A percentile compares a stretch with the other conserved stretches of the same genome.
These are phyloP conservation scores for Rhinophrynus dorsalis DNA, from an alignment of 2,797 vertebrate species.

Conservation along the genomic window DNA sequence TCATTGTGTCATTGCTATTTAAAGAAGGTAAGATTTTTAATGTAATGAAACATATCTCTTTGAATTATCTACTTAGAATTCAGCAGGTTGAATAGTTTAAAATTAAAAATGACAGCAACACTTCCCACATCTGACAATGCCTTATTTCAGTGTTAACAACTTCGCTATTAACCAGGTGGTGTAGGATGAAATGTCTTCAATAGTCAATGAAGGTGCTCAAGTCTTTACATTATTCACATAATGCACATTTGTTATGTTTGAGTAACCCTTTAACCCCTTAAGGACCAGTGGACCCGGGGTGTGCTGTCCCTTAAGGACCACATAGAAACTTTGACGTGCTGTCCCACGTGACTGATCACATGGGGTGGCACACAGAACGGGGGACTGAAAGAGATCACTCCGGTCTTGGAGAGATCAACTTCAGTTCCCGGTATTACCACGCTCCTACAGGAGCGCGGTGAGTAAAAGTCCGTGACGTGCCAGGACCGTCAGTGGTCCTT, in stretches of 20 bases:
- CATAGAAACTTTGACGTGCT: too few species aligned
- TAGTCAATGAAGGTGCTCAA: not conserved
- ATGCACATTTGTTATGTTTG: not conserved
- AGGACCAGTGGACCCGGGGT: too few species aligned
- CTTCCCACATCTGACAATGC: constrained; percentile 8
- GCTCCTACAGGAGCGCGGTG: too few species aligned
- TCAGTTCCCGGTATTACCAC: too few species aligned
- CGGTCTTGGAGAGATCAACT: too few species aligned
- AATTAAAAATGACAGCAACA: constrained; percentile 34
- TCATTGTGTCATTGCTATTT: constrained; percentile 34
- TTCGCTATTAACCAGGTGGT: not conserved
- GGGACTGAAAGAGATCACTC: too few species aligned
- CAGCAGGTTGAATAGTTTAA: constrained; percentile 21
- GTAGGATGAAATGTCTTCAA: not conserved
- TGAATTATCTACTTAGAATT: constrained; percentile 29
- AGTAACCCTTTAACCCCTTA: too few species aligned
- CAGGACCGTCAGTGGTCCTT: too few species aligned
- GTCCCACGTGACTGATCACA: too few species aligned
- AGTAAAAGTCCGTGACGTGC: too few species aligned
- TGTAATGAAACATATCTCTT: constrained; percentile 38
- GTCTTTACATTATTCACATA: not conserved
- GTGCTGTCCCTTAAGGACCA: too few species aligned
- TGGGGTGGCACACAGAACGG: too few species aligned
- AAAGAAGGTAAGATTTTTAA: constrained; percentile 32
- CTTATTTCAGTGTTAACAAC: constrained; percentile 2